Base-by-base conservation (phyloP, 2,888 invertebrate species). In the Matsumyia berberina region DNA sequence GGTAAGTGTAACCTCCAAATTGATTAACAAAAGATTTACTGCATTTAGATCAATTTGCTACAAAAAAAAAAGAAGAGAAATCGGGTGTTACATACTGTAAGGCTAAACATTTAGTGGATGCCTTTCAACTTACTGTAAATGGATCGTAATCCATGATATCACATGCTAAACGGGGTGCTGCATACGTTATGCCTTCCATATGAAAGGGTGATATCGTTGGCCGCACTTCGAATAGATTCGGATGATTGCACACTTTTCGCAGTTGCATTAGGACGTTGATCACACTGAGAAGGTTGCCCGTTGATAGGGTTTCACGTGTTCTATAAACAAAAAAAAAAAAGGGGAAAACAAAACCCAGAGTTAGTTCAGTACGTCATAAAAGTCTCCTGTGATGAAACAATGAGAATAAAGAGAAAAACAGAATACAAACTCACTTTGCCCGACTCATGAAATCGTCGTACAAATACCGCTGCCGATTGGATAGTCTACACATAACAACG, bases 381-480 rank as follows among this genome's bases (percentile, higher is more conserved):
- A n/a, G 11, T 31, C 11, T 29, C 6, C 35, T 12, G 9, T 19
- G 15, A 9, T 1, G 6, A 42, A 31, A 35, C 1, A 9, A 29
- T 15, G 7, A 9, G 58, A 15, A 44, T 12, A n/a, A 51, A 44
- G 17, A 17, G 3, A 17, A n/a, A 42, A 39, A n/a, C n/a, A 24
- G n/a, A 70, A 83, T 86, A 85, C 86, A 87, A 86, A 93, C 95
- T 94, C 92, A 97, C 97, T 96, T 96, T 90, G 98, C 95, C 89
- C 98, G 95, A 67, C 97, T 96, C 99, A 99, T 99, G 93, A 99
- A 99, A 92, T 99, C 99, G 92, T 99, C 99, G 93, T 99, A 99
- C 78, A 99, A 94, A 93, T 95, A 98, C 86, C 99, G 94, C 92
- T 99, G 99, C 39, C 99, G 94, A 92, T 98, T 98, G 39, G 99